Conservation (phyloP, 1,140 invertebrate genomes). For the Cyclargus thomasi region DNA sequence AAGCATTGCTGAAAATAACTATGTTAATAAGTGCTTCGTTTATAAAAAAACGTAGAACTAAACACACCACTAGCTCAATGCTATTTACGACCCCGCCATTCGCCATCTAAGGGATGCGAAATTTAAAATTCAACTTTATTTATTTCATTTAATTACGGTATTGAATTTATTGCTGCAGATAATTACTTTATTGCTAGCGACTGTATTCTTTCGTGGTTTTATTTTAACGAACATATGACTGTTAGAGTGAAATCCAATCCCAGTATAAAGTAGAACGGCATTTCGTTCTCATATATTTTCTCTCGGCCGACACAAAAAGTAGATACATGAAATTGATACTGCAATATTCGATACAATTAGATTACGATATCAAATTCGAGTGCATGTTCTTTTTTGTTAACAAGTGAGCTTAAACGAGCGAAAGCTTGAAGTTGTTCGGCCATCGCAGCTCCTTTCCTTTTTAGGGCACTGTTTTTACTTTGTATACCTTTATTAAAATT, state of each 20-base stretch:
- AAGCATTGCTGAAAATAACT: neutral
- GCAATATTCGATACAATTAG: neutral
- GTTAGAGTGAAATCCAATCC: neutral
- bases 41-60: neutral
- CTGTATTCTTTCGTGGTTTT: conserved; percentile 2
- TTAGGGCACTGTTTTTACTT: neutral
- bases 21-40: neutral
- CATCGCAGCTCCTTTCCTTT: neutral
- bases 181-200: conserved; percentile 15
- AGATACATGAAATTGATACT: conserved; percentile 7
- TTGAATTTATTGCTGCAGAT: conserved; percentile 10
- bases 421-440: neutral
- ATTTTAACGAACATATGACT: conserved; percentile 11
- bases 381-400: neutral
- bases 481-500: no score
- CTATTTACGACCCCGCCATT: neutral
- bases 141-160: conserved; percentile 9
- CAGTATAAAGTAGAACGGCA: neutral
- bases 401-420: neutral
- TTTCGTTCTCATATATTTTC: neutral
- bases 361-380: neutral
- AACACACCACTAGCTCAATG: conserved; percentile 11
- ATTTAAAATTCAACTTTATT: conserved; percentile 14
- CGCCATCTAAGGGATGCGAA: conserved; percentile 12
- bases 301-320: neutral